phyloP scores from a whole-genome alignment of 2,797 vertebrate genomes.

The Neosilurus mollespiculum region DNA sequence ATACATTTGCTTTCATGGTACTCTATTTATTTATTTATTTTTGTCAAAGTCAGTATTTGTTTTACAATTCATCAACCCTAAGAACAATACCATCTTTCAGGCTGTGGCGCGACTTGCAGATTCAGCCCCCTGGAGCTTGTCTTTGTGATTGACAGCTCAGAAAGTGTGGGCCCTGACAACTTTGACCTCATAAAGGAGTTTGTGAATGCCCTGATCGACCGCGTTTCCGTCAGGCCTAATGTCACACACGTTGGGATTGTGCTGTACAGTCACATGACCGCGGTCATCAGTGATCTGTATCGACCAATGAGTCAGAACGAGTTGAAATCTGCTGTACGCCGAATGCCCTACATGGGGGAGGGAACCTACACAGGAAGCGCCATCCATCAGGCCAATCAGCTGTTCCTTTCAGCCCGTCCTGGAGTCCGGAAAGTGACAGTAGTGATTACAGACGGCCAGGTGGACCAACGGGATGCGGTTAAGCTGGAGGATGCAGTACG shows the following conservation, averaged over 20 bases:
- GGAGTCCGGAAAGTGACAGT: slow-evolving; percentile 78
- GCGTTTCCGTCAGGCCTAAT: slow-evolving; percentile 62
- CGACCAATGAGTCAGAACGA: slow-evolving; percentile 66
- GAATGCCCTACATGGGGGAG: slow-evolving; percentile 83
- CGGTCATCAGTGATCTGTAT: slow-evolving; percentile 75
- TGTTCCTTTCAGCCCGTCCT: slow-evolving; percentile 69
- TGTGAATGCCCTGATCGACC: slow-evolving; percentile 77
- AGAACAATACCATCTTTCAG: slow-evolving; percentile 59
- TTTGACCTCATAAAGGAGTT: slow-evolving; percentile 83
- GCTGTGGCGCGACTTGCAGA: slow-evolving; percentile 80
- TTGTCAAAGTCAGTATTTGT: neutral
- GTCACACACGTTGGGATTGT: slow-evolving; percentile 76
- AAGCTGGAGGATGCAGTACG: slow-evolving; percentile 66
- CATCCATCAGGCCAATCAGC: slow-evolving; percentile 68
- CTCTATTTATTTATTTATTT: neutral
- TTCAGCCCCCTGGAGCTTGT: slow-evolving; percentile 81
- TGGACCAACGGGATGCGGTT: slow-evolving; percentile 71
- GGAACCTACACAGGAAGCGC: slow-evolving; percentile 83
- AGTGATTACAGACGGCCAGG: slow-evolving; percentile 80
- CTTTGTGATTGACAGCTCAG: slow-evolving; percentile 88
- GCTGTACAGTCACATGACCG: slow-evolving; percentile 78
- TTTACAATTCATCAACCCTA: neutral
- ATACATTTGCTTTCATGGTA: neutral
- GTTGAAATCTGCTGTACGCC: slow-evolving; percentile 67
- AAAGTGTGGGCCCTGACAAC: slow-evolving; percentile 83